Conservation (phyloP, 2,888 invertebrate species). For the Melikaiella ostensackeni region DNA sequence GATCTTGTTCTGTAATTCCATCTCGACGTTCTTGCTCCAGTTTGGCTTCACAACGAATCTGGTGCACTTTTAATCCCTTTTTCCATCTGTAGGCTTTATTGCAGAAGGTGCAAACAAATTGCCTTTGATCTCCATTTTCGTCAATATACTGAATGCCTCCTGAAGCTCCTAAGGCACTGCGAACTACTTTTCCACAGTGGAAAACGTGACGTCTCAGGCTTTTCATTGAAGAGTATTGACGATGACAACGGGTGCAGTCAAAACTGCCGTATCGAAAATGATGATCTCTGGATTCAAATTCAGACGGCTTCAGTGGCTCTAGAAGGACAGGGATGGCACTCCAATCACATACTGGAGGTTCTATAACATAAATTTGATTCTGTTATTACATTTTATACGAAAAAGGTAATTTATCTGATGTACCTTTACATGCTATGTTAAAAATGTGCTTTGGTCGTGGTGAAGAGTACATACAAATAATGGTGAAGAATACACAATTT, state of each 20-base stretch:
- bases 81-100: constrained; percentile 22
- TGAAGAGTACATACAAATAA: neutral
- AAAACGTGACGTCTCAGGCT: constrained; percentile 61
- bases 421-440: neutral
- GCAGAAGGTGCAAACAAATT: constrained; percentile 18
- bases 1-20: neutral
- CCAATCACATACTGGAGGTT: neutral
- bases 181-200: constrained; percentile 73
- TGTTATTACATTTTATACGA: neutral
- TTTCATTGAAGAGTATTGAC: constrained; percentile 1
- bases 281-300: neutral
- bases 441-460: neutral
- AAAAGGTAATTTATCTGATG: neutral
- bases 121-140: constrained; percentile 19
- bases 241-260: neutral
- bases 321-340: neutral
- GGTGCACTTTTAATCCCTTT: constrained; percentile 24
- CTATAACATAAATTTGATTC: constrained; percentile 2
- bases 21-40: neutral
- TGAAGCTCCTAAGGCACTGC: neutral
- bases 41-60: neutral
- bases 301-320: neutral
- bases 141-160: neutral
- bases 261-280: neutral
- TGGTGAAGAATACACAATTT: neutral